Evolutionary conservation across 2,797 vertebrate genomes (phyloP), one percentile per base, ranked within the genome.

Genomic region (Eulemur albifrons): DNA sequence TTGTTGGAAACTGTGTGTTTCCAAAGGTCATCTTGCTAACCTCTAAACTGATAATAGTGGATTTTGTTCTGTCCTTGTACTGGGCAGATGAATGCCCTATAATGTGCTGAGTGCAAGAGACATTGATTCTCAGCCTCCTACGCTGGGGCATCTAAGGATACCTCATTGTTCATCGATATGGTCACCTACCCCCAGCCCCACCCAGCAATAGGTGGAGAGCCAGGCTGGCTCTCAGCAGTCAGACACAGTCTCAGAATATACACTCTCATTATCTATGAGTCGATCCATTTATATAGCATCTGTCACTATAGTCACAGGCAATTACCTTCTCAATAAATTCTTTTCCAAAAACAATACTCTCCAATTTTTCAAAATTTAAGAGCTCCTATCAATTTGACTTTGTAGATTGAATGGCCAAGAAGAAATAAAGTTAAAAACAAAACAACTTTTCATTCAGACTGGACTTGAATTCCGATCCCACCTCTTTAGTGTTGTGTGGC

Each of bases 311-410:
- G 72, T 92, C 45, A 48, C 20, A 52, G 75, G 30, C 38, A 54
- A 17, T 93, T 86, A 75, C 35, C 67, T 86, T 93, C 92, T 91
- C 57, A 82, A 40, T 50, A 87, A 94, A 57, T 35, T 92, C 32
- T 52, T 69, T 77, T 80, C 25, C 65, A 92, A 94, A 96, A 69
- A 21, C 17, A 45, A 88, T 38, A 72, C n/a, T 61, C 61, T 75
- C 4, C 21, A 81, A 18, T 43, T 81, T 90, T 94, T 94, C 59
- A 75, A 43, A 96, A 90, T 81, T 57, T 25, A 85, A 70, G 35
- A 72, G 25, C 23, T 50, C 35, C 20, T 14, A 11, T 76, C 21
- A 72, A 4, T 63, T 76, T 65, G 43, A 69, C 21, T 72, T 67
- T 84, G 27, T 72, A 25, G 20, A 63, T 84, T 23, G 40, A 96